A percentile compares a stretch with the other conserved stretches of the same genome.
Evolutionary conservation across 2,888 invertebrate genomes (phyloP).

Genomic region (Synergus japonicus): DNA sequence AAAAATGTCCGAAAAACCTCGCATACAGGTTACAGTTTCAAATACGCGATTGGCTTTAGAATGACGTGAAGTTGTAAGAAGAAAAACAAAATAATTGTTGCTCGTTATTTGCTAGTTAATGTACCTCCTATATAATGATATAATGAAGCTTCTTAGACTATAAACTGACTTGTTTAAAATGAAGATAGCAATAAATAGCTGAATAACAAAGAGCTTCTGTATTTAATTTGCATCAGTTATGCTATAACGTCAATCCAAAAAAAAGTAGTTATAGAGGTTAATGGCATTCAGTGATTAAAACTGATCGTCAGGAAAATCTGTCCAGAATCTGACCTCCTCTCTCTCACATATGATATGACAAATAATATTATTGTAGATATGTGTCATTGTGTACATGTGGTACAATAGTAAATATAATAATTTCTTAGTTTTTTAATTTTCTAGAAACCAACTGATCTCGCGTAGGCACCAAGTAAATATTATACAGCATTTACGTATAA

Average conservation of each 20-base stretch:
- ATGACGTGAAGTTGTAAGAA: too few relatives aligned
- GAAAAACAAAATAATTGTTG: too few relatives aligned
- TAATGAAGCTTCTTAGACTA: too few relatives aligned
- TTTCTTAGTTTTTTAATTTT: too few relatives aligned
- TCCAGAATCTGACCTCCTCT: not conserved
- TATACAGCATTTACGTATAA: not conserved
- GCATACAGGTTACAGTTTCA: too few relatives aligned
- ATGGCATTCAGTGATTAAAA: conserved; percentile 25
- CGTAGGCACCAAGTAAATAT: conserved; percentile 1
- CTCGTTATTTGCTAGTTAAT: too few relatives aligned
- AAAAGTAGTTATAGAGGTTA: conserved; percentile 29
- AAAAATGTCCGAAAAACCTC: too few relatives aligned
- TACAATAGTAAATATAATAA: not conserved
- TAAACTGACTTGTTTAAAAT: too few relatives aligned
- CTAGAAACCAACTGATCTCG: too few relatives aligned
- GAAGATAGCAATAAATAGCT: too few relatives aligned
- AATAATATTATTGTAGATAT: not conserved
- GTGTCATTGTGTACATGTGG: not conserved
- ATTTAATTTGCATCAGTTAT: conserved; percentile 1
- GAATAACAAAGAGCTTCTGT: conserved; percentile 26
- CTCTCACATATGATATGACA: not conserved
- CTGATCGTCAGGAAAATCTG: not conserved
- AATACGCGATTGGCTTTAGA: too few relatives aligned
- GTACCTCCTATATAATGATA: too few relatives aligned
- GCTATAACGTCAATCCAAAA: not conserved